A percentile compares a stretch with the other conserved stretches of the same genome.
These are phyloP conservation scores for Xestoiulus laeticollis DNA, from an alignment of 2,888 invertebrate species.

Conservation along the genomic window DNA sequence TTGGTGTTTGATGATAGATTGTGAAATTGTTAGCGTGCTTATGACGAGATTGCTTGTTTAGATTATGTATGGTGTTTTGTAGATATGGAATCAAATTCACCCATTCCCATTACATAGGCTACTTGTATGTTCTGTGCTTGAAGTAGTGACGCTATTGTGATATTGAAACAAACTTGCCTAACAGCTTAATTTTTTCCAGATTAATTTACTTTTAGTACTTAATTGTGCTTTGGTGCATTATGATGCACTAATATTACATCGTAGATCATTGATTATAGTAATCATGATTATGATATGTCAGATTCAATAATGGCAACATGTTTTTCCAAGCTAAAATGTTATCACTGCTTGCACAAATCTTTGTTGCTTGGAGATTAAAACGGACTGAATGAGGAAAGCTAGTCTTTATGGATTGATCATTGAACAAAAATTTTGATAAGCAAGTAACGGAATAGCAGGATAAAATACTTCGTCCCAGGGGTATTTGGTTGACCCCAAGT, in stretches of 20 bases:
- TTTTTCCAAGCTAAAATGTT: neutral
- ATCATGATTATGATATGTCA: too few relatives aligned
- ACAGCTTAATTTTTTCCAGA: neutral
- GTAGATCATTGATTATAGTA: too few relatives aligned
- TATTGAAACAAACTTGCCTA: neutral
- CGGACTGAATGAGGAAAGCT: too few relatives aligned
- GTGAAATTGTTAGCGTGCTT: slow-evolving; percentile 44
- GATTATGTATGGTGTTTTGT: too few relatives aligned
- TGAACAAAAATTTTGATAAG: too few relatives aligned
- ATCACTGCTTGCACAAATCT: neutral
- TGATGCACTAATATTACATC: too few relatives aligned
- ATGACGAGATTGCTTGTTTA: neutral
- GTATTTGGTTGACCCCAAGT: neutral
- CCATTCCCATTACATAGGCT: neutral
- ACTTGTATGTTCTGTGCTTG: neutral
- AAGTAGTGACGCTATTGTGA: neutral
- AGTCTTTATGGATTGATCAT: too few relatives aligned
- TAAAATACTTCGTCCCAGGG: neutral
- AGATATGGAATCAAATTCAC: too few relatives aligned
- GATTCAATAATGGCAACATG: neutral
- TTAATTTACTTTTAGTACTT: neutral
- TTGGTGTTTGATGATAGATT: neutral
- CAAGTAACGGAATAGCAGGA: too few relatives aligned
- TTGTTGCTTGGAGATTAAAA: neutral
- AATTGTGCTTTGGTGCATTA: neutral